These are phyloP conservation scores for Phrynosoma platyrhinos DNA, from an alignment of 2,113 vertebrate genomes.

Conservation along the genomic window DNA sequence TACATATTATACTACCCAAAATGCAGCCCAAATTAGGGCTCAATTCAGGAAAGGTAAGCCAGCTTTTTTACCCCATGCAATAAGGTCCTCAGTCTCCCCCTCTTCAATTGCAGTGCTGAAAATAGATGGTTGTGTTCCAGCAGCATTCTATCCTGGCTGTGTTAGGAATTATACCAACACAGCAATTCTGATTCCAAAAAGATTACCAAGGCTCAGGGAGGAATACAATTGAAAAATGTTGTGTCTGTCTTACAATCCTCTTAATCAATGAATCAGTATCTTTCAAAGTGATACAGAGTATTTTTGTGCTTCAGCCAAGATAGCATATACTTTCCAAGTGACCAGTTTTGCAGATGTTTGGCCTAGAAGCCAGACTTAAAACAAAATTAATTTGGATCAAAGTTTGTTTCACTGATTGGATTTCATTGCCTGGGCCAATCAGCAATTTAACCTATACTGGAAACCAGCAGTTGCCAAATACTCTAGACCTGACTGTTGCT, in stretches of 20 bases:
- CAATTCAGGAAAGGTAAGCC: no score
- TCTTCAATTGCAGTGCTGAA: background rate
- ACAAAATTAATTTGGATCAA: slow-evolving; percentile 63
- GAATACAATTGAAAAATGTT: slow-evolving; percentile 3
- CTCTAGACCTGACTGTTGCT: slow-evolving; percentile 27
- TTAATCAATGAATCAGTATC: slow-evolving; percentile 49
- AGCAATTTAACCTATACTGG: background rate
- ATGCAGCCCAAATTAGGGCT: no score
- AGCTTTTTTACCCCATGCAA: no score
- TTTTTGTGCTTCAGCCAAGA: slow-evolving; percentile 47
- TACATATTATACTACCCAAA: no score
- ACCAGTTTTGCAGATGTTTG: slow-evolving; percentile 60
- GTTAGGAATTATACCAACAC: background rate
- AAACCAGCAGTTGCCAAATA: background rate
- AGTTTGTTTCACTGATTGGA: slow-evolving; percentile 45
- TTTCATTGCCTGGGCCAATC: slow-evolving; percentile 45
- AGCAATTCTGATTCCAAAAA: background rate
- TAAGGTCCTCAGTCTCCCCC: background rate
- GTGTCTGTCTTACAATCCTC: slow-evolving; percentile 14
- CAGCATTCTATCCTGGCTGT: background rate
- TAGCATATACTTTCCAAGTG: slow-evolving; percentile 64
- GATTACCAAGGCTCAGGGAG: background rate
- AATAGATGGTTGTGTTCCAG: background rate
- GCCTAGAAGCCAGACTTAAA: slow-evolving; percentile 53
- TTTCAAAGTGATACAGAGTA: slow-evolving; percentile 35